Conservation (phyloP, 2,888 invertebrate species). For the Sepiola atlantica region DNA sequence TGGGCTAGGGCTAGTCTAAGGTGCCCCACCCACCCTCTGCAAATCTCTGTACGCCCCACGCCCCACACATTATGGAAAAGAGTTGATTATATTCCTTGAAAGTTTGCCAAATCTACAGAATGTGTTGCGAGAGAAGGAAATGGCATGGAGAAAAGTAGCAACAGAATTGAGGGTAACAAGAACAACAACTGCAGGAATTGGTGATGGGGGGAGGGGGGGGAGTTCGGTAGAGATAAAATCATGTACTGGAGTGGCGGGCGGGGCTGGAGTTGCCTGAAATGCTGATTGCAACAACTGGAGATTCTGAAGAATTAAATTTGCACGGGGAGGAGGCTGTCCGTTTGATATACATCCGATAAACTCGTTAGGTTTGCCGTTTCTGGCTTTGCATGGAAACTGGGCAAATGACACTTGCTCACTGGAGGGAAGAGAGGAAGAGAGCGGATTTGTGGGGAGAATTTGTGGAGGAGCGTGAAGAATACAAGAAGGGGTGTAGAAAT, state of each 20-base stretch:
- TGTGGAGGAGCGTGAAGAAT: background rate
- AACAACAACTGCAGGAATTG: background rate
- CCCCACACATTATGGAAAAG: background rate
- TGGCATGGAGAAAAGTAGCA: background rate
- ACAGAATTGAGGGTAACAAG: background rate
- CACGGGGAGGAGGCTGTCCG: background rate
- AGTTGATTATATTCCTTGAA: constrained; percentile 32
- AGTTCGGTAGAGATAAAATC: background rate
- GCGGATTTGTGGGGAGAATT: background rate
- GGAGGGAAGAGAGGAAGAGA: background rate
- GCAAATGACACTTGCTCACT: constrained; percentile 8
- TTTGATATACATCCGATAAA: constrained; percentile 32
- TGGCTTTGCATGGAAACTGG: background rate
- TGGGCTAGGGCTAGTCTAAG: constrained; percentile 7
- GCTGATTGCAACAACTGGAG: constrained; percentile 21
- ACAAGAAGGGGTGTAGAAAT: background rate
- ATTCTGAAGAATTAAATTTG: background rate
- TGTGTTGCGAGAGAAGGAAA: background rate
- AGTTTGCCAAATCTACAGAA: constrained; percentile 9
- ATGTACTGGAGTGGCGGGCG: background rate
- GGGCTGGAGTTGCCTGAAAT: background rate
- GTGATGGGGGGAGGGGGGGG: background rate
- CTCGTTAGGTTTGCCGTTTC: constrained; percentile 13
- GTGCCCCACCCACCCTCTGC: background rate
- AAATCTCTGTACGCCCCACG: background rate